A percentile compares a stretch with the other conserved stretches of the same genome.
phyloP scores from a whole-genome alignment of 2,113 vertebrate genomes.

The Antigone vipio region DNA sequence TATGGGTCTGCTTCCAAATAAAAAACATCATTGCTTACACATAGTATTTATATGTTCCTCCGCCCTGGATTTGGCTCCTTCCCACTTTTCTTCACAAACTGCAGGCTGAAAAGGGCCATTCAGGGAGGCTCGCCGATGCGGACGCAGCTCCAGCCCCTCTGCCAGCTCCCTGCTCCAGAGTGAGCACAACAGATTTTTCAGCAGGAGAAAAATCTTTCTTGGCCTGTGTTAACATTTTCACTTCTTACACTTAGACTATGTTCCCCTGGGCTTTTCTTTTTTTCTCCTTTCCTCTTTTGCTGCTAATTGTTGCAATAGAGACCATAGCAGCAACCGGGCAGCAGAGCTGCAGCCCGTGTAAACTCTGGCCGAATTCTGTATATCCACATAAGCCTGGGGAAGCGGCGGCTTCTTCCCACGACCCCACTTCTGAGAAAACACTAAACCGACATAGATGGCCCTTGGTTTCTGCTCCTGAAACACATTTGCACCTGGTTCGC shows the following conservation, averaged over 20 bases:
- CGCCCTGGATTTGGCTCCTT: conserved; percentile 14
- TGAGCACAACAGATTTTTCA: neutral
- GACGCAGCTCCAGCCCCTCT: neutral
- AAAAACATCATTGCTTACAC: conserved; percentile 25
- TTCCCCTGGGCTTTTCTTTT: neutral
- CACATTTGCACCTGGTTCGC: neutral
- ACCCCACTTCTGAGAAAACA: neutral
- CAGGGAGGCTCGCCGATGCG: neutral
- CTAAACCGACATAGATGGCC: neutral
- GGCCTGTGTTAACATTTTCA: neutral
- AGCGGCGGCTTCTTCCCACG: neutral
- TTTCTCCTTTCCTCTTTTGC: neutral
- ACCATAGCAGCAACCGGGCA: neutral
- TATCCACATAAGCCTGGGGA: neutral
- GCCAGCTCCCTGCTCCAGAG: neutral
- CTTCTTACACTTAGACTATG: neutral
- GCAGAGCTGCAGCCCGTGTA: neutral
- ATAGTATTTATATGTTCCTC: conserved; percentile 48
- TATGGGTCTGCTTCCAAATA: neutral
- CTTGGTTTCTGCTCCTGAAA: neutral
- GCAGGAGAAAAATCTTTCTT: conserved; percentile 4
- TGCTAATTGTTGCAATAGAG: neutral
- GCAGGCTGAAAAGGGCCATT: conserved; percentile 60
- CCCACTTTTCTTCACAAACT: conserved; percentile 24
- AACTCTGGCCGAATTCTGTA: neutral